A percentile compares a stretch with the other conserved stretches of the same genome.
Conservation (phyloP, 2,113 vertebrate species). For the Paramisgurnus dabryanus region DNA sequence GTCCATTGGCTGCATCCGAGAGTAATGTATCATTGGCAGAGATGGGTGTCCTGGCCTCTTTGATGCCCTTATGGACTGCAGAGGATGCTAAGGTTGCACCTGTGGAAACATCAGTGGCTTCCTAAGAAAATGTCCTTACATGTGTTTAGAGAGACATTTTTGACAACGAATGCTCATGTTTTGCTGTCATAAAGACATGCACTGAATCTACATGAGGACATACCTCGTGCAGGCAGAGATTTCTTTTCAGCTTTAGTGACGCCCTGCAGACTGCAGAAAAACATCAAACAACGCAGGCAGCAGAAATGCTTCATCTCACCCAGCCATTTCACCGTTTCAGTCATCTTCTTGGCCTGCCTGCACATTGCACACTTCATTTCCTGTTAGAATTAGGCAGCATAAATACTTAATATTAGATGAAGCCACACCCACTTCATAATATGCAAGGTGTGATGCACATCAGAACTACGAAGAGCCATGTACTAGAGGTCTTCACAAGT, state of each 20-base stretch:
- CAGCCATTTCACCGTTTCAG: slow-evolving; percentile 85
- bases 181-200: not conserved
- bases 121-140: no score
- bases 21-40: slow-evolving; percentile 94
- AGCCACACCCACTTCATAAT: no score
- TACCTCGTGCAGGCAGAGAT: not conserved
- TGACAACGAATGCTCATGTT: no score
- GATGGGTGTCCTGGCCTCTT: slow-evolving; percentile 84
- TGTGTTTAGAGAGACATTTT: no score
- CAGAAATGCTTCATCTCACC: slow-evolving; percentile 95
- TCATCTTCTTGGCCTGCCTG: slow-evolving; percentile 87
- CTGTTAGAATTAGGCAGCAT: slow-evolving; percentile 62
- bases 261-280: slow-evolving; percentile 85
- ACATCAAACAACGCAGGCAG: slow-evolving; percentile 85
- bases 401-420: not conserved
- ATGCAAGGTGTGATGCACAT: no score
- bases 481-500: no score
- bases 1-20: slow-evolving; percentile 79
- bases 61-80: not conserved
- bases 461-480: no score
- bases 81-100: slow-evolving; percentile 40
- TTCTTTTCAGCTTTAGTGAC: slow-evolving; percentile 73
- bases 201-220: not conserved
- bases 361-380: slow-evolving; percentile 92
- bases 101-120: not conserved